A percentile compares a stretch with the other conserved stretches of the same genome.
These are phyloP conservation scores for Porites evermanni DNA, from an alignment of 92 coral and sea anemone genomes.

Conservation along the genomic window DNA sequence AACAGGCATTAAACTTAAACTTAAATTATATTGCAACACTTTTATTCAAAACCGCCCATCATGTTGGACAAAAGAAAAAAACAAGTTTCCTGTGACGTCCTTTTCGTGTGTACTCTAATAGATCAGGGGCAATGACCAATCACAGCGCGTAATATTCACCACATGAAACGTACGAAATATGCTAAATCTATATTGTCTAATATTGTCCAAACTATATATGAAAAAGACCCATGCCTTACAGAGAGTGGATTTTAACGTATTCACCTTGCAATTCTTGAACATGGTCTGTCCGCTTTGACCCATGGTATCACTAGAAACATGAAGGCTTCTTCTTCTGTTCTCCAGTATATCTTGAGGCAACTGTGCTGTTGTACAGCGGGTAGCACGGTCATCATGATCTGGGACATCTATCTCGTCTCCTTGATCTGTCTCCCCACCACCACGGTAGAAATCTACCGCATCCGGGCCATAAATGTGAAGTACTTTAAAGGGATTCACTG, in stretches of 20 bases:
- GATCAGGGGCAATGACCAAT: too few species aligned
- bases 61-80: too few species aligned
- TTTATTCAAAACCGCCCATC: too few species aligned
- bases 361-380: conserved; percentile 50
- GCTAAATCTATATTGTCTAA: too few species aligned
- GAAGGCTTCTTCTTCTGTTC: conserved; percentile 29
- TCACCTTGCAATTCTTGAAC: conserved; percentile 25
- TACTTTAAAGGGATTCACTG: conserved; percentile 89
- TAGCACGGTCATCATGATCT: conserved; percentile 26
- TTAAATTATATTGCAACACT: too few species aligned
- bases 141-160: too few species aligned
- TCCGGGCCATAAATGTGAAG: conserved; percentile 76
- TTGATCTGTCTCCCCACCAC: conserved; percentile 15
- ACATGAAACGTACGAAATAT: too few species aligned
- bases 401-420: conserved; percentile 23
- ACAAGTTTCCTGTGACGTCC: too few species aligned
- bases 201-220: too few species aligned
- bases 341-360: conserved; percentile 34
- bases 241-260: not conserved
- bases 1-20: too few species aligned
- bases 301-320: not conserved
- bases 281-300: not conserved
- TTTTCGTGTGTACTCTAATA: too few species aligned
- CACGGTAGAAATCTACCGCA: conserved; percentile 71
- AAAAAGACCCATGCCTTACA: not conserved